phyloP scores from a whole-genome alignment of 1,140 invertebrate species.

The Eriosoma lanigerum region DNA sequence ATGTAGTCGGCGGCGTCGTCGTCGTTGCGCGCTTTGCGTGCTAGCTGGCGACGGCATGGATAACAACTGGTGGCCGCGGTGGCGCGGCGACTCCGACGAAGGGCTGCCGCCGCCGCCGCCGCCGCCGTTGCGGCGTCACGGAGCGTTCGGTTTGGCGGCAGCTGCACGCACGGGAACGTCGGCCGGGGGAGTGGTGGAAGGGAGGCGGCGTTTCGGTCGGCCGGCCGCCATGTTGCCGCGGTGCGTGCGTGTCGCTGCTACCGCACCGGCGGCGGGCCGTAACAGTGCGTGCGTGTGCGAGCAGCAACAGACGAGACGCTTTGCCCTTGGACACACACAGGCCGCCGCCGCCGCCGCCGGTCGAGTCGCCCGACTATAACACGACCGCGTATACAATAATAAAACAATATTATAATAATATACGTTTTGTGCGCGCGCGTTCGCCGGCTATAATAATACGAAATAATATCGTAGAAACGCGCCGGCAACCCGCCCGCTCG shows the following conservation, averaged over 20 bases:
- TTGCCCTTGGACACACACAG: constrained; percentile 44
- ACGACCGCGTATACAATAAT: not conserved
- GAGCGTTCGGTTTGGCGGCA: constrained; percentile 45
- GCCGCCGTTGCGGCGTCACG: constrained; percentile 28
- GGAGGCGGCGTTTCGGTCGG: constrained; percentile 45
- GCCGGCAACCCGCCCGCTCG: constrained; percentile 22
- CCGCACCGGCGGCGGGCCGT: not conserved
- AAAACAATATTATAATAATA: not conserved
- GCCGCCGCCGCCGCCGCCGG: constrained; percentile 26
- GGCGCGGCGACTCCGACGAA: constrained; percentile 18
- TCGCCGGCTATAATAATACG: not conserved
- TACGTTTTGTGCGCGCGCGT: not conserved
- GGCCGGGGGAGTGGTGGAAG: not conserved
- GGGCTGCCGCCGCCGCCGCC: constrained; percentile 23
- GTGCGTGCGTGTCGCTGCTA: constrained; percentile 39
- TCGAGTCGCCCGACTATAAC: constrained; percentile 19
- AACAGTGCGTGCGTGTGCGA: constrained; percentile 15
- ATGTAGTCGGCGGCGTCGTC: not conserved
- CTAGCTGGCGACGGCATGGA: constrained; percentile 48
- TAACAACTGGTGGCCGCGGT: constrained; percentile 39
- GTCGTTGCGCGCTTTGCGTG: constrained; percentile 32
- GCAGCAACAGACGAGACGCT: constrained; percentile 45
- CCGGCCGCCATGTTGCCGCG: constrained; percentile 45
- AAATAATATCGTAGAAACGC: not conserved
- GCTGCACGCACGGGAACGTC: constrained; percentile 30